Conservation (phyloP, 2,113 vertebrate species). For the Argyrosomus japonicus region DNA sequence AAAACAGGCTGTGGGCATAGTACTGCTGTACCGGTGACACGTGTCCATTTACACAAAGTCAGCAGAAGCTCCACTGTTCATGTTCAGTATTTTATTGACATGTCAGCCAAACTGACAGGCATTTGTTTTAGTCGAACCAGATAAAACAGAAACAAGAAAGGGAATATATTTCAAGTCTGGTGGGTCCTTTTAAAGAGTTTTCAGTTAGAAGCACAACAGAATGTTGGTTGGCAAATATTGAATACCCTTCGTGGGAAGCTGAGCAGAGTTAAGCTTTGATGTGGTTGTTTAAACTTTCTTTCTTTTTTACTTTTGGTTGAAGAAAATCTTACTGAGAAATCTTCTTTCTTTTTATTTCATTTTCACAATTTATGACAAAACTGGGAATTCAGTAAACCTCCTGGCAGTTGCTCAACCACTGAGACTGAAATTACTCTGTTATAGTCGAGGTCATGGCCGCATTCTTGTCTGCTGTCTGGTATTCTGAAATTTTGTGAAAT, state of each 20-base stretch:
- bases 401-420: slow-evolving; percentile 8
- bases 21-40: neutral
- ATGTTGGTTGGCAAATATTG: neutral
- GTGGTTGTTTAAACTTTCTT: neutral
- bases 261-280: neutral
- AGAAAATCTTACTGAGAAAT: neutral
- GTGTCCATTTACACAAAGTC: slow-evolving; percentile 11
- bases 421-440: neutral
- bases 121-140: slow-evolving; percentile 1
- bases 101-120: neutral
- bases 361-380: slow-evolving; percentile 16
- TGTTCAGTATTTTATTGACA: neutral
- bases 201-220: slow-evolving; percentile 1
- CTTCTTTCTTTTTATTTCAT: neutral
- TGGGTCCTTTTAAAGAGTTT: slow-evolving; percentile 10
- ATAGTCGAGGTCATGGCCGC: neutral
- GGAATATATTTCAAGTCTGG: neutral
- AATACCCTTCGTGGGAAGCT: neutral
- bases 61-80: neutral
- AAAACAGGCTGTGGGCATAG: slow-evolving; percentile 8
- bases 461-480: neutral
- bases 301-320: neutral
- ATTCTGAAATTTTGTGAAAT: neutral
- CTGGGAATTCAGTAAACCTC: neutral
- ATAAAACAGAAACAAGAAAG: slow-evolving; percentile 10